Percentiles rank a stretch among this genome's conserved stretches.
Conservation (phyloP, 1,140 invertebrate species). For the Sminthurinus signatus region DNA sequence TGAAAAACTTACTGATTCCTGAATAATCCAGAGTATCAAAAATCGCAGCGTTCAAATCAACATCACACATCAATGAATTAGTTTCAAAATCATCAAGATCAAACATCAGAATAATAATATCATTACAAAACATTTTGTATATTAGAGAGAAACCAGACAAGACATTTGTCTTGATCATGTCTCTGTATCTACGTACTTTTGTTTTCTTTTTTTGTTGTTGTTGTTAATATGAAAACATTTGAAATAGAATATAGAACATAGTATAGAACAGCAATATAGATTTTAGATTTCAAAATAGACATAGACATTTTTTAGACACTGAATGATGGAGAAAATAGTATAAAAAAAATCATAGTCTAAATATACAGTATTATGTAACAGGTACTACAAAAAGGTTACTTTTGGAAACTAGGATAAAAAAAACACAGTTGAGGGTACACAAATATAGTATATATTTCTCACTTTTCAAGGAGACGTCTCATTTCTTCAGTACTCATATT, state of each 20-base stretch:
- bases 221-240: no score
- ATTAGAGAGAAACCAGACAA: background rate
- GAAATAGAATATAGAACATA: no score
- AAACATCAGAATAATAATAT: conserved; percentile 10
- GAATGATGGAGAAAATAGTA: no score
- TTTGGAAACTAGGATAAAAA: no score
- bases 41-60: conserved; percentile 9
- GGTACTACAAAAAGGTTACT: no score
- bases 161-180: background rate
- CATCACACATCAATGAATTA: conserved; percentile 13
- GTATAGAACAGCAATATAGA: no score
- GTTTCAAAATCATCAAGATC: conserved; percentile 12
- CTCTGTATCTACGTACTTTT: no score
- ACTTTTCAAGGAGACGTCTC: conserved; percentile 93
- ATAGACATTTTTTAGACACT: no score
- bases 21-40: background rate
- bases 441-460: conserved; percentile 46
- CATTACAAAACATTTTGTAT: background rate
- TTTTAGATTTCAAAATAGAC: no score
- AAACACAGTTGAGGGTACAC: conserved; percentile 1
- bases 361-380: no score
- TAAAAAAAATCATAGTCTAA: no score
- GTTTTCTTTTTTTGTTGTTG: no score
- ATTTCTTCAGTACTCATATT: conserved; percentile 80
- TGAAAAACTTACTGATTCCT: conserved; percentile 5